Conservation (phyloP, 2,113 vertebrate species). For the Lampris incognitus region DNA sequence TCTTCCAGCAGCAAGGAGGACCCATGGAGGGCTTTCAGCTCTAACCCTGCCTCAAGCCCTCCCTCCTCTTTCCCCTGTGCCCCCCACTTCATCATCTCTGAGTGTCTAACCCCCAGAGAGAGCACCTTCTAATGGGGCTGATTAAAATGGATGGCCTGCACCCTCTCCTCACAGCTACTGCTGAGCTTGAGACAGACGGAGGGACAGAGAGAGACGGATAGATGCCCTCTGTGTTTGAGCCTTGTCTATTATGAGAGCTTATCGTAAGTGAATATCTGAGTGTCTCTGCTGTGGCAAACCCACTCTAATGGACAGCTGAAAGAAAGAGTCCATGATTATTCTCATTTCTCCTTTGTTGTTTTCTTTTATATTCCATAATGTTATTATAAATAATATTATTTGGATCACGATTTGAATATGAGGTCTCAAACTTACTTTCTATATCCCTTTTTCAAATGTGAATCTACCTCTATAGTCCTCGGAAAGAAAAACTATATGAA, state of each 20-base stretch:
- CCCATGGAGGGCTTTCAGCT: conserved; percentile 93
- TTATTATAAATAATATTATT: conserved; percentile 38
- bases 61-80: background rate
- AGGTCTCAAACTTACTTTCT: conserved; percentile 44
- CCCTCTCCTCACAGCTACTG: background rate
- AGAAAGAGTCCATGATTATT: background rate
- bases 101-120: background rate
- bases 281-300: conserved; percentile 7
- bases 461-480: conserved; percentile 75
- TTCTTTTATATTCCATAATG: conserved; percentile 13
- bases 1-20: conserved; percentile 91
- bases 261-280: background rate
- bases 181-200: conserved; percentile 2
- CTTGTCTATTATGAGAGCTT: background rate
- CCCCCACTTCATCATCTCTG: background rate
- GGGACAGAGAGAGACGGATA: conserved; percentile 16
- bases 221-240: background rate
- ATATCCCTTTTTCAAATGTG: conserved; percentile 70
- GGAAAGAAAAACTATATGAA: conserved; percentile 29
- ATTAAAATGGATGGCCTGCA: background rate
- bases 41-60: conserved; percentile 66
- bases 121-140: conserved; percentile 1
- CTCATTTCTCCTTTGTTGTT: conserved; percentile 5
- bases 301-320: background rate
- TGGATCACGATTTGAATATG: conserved; percentile 53